Evolutionary conservation across 2,113 vertebrate species (phyloP), one percentile per base, ranked within the genome.

Genomic region (Dendropsophus ebraccatus): DNA sequence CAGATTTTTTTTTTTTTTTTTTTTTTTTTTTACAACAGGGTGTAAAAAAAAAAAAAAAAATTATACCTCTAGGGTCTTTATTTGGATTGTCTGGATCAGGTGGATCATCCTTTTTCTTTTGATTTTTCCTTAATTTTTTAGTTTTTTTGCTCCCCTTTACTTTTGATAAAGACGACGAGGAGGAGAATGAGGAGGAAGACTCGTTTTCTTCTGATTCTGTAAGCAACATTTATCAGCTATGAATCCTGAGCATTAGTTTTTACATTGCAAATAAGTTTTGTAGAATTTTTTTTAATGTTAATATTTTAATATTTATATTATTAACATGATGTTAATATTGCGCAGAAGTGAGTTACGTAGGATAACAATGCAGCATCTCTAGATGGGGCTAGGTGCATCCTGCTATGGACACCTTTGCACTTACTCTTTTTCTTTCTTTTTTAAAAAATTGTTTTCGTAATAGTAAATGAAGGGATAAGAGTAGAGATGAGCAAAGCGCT

Each of bases 131-230:
- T 58, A 50, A 41, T 72, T 81, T 87, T 74, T 81, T 81, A 11
- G 28, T 87, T 21, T 8, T 62, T 84, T 84, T 84, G 72, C 82
- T 84, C 49, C 85, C 85, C 35, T 79, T 86, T 13, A 60, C 21
- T 30, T 69, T 76, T 28, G 72, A 76, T 74, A 41, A 49, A 28
- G 85, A 73, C 60, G 75, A 69, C 19, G 84, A 79, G 19, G 84
- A 58, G 19, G 84, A 87, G 45, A 81, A 87, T 8, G 67, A 81
- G 5, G 85, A 86, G 0, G 78, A 86, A 25, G 85, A 49, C 67
- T 60, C 6, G 73, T 86, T 86, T 62, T 87, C 85, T 49, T 87
- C 85, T 58, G 85, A 74, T 62, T 87, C 85, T 87, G 37, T 21
- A 65, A 85, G 76, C 74, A 35, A 77, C 19, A 77, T 52, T 52